Evolutionary conservation across 30 jellyfish, hydroid and myxozoan species (phyloP), one percentile per base, ranked within the genome.

Genomic region (Hydractinia echinata): DNA sequence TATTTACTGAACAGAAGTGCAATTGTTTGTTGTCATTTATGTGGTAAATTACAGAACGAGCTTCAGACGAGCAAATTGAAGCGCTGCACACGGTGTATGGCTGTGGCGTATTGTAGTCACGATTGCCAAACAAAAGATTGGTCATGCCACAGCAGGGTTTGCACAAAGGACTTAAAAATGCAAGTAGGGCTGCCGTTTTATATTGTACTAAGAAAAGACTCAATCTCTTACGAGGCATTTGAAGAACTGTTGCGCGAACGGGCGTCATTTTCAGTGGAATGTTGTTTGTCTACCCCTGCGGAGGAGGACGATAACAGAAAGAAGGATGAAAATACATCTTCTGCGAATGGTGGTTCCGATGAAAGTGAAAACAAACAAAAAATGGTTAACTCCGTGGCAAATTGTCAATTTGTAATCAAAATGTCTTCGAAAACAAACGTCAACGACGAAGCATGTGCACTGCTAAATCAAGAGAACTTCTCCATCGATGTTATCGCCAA

Each of bases 61-160:
- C 44, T 76, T 66, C 90, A 67, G 69, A 58, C 79, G 55, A 61
- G 54, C 13, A 81, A 78, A 76, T 61, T 93, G 78, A 93, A 93
- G 51, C 95, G 99, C 6, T 93, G 99, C 88, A 83, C 99, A 4
- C 86, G 95, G 4, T 93, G 99, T 71, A 49, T 84, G 87, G 83
- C 64, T 20, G 88, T 87, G 6, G 92, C 99, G 11, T 93, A 93
- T 67, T 93, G 99, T 79, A 58, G 91, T 53, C 83, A 94, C 13
- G 95, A 84, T 56, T 93, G 99, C 69, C 99, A 93, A 81, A 64
- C 81, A 21, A 84, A 81, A 56, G 96, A 93, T 73, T 93, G 99
- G 99, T 54, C 80, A 6, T 6, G 8, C 4, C 99, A 93, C 68
- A 87, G 74, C 51, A 74, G 55, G 51, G 89, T 68, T 4, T 93